Evolutionary conservation across 2,797 vertebrate species (phyloP), one percentile per base, ranked within the genome.

Genomic region (Cephalopachus bancanus): DNA sequence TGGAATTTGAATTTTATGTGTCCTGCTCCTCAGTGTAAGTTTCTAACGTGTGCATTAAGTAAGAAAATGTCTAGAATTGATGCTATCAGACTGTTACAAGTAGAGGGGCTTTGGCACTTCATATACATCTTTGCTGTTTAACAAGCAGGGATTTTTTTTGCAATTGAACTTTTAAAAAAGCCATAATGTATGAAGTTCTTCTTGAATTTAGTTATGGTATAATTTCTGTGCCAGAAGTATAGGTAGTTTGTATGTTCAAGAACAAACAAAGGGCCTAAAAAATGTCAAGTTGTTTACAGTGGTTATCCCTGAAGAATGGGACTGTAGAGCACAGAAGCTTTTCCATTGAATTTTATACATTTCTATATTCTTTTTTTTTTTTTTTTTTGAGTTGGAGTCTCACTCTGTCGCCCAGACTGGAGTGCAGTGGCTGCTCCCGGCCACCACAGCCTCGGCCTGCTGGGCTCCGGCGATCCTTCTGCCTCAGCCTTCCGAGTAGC

Each of bases 1-100:
- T 87, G 69, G 44, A 90, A 30, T 64, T 93, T 87, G 33, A 62
- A 81, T 94, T 97, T 80, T 83, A 20, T 69, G 19, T 79, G 22
- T 57, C 51, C 65, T 81, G 22, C 37, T 83, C 57, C 71, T 92
- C 10, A 81, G 26, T 72, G 5, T 90, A 51, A 78, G 28, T 79
- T 94, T 72, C 71, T 84, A 76, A 33, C 60, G 37, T 59, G 37
- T 75, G 53, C 20, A 20, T 74, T 71, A 28, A 53, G 89, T 10
- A 60, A 89, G 57, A 64, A 64, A 64, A 79, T 89, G 67, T 91
- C 44, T 84, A 30, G 51, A 75, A 81, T 75, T 69, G n/a, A 75
- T 86, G 65, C 19, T 16, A 90, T 11, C 16, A 59, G 22, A 67
- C 59, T 65, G 72, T 87, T 91, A 84, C 79, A 85, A 33, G 51